Base-by-base conservation (phyloP, 2,113 vertebrate species). In the Pelecanoides urinatrix region DNA sequence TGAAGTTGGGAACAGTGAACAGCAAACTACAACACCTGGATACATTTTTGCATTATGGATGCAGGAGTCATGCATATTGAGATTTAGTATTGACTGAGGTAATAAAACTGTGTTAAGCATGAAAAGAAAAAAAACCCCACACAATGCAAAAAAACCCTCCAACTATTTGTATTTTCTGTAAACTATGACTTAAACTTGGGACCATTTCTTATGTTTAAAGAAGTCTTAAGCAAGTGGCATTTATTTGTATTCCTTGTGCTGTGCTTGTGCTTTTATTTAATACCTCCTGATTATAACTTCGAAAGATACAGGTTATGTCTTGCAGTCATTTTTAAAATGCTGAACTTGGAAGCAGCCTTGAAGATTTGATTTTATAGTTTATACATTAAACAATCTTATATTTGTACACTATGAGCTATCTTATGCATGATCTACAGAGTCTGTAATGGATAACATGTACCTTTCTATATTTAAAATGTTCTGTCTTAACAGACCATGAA, bases 401-500 rank as follows among this genome's bases (percentile, higher is more conserved):
- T 66, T 94, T 95, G 84, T 87, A 92, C 52, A 86, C 71, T 67
- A 6, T 53, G 45, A 90, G 45, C 50, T 90, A 29, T 63, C 45
- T 91, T 86, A 73, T 40, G 55, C 58, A 20, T 71, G 71, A 82
- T 74, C 86, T 94, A 23, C 2, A 4, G 79, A 76, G 75, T 86
- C 53, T 96, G 97, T 97, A 86, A 88, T 95, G 61, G 87, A 71
- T 86, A 96, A 91, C 65, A 16, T 72, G 55, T 83, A 92, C 93
- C 78, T 97, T 96, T 88, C 89, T 88, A 11, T 94, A 93, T 94
- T 95, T 97, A 78, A 97, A 92, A 59, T 94, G 65, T 92, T 95
- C 85, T 86, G 36, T 96, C 89, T 97, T 96, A 97, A 96, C 84
- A 90, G 80, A 97, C 91, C 94, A 97, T 97, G 90, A 98, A 98